A percentile compares a stretch with the other conserved stretches of the same genome.
phyloP scores from a whole-genome alignment of 2,888 invertebrate species.

The Eupithecia abbreviata region DNA sequence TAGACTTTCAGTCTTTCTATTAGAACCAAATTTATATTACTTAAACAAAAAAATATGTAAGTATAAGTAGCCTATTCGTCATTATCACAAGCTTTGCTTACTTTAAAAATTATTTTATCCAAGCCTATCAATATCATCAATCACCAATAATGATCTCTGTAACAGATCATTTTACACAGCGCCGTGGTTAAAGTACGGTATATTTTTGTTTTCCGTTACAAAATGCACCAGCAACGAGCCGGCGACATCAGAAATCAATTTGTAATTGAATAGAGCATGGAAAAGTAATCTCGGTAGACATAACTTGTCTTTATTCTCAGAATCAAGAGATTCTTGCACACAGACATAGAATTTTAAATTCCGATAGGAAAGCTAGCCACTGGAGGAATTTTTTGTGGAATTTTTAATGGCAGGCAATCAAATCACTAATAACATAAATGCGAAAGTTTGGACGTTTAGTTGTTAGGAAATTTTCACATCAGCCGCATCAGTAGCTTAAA shows the following conservation, averaged over 20 bases:
- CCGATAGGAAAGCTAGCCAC: not conserved
- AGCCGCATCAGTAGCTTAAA: no score
- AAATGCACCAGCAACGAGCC: conserved; percentile 55
- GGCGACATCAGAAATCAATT: conserved; percentile 78
- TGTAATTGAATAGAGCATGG: conserved; percentile 46
- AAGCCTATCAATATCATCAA: conserved; percentile 40
- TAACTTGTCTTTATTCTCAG: not conserved
- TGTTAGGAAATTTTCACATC: no score
- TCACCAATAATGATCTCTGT: conserved; percentile 51
- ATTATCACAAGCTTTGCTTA: not conserved
- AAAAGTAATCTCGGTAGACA: not conserved
- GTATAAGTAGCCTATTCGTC: not conserved
- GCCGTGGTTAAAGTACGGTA: conserved; percentile 38
- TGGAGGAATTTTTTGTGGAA: not conserved
- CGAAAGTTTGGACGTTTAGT: not conserved
- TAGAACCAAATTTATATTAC: not conserved
- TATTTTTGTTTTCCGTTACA: conserved; percentile 54
- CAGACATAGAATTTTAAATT: not conserved
- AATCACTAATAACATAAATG: not conserved
- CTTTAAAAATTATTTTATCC: not conserved
- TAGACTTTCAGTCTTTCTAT: not conserved
- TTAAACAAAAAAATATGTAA: no score
- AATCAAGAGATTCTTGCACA: not conserved
- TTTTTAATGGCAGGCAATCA: not conserved
- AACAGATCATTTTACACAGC: conserved; percentile 55